phyloP scores from a whole-genome alignment of 2,797 vertebrate species.

The Rhinella marina region DNA sequence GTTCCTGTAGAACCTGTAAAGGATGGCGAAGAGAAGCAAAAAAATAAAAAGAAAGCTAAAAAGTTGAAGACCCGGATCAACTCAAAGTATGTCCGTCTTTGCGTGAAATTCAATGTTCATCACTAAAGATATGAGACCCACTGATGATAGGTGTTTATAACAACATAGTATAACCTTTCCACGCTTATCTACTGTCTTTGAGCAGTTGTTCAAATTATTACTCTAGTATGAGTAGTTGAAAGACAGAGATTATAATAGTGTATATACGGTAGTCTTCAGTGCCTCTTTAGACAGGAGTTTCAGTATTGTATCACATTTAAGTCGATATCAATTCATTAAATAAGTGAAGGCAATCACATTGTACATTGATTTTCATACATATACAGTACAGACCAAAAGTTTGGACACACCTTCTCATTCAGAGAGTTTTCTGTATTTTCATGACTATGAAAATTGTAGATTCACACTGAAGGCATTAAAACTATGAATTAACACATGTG shows the following conservation, averaged over 20 bases:
- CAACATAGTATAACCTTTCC: neutral
- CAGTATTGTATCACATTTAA: neutral
- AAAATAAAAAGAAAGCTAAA: slow-evolving; percentile 92
- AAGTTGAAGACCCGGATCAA: slow-evolving; percentile 96
- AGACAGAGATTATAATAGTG: neutral
- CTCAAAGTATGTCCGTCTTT: slow-evolving; percentile 80
- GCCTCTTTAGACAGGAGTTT: neutral
- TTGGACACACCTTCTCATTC: too few relatives aligned
- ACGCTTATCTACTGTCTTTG: neutral
- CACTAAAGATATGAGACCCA: neutral
- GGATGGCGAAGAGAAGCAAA: slow-evolving; percentile 91
- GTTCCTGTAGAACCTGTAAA: slow-evolving; percentile 83
- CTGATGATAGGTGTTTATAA: too few relatives aligned
- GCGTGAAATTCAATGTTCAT: neutral
- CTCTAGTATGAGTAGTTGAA: neutral
- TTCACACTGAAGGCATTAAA: too few relatives aligned
- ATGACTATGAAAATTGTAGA: too few relatives aligned
- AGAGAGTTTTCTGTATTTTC: too few relatives aligned
- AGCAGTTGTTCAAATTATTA: neutral
- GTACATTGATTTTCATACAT: neutral
- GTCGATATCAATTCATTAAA: neutral
- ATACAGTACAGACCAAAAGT: too few relatives aligned
- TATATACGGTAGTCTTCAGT: neutral
- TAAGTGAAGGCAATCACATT: neutral
- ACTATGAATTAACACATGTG: too few relatives aligned